phyloP scores from a whole-genome alignment of 2,888 invertebrate genomes.

The Drosophila paranaensis region DNA sequence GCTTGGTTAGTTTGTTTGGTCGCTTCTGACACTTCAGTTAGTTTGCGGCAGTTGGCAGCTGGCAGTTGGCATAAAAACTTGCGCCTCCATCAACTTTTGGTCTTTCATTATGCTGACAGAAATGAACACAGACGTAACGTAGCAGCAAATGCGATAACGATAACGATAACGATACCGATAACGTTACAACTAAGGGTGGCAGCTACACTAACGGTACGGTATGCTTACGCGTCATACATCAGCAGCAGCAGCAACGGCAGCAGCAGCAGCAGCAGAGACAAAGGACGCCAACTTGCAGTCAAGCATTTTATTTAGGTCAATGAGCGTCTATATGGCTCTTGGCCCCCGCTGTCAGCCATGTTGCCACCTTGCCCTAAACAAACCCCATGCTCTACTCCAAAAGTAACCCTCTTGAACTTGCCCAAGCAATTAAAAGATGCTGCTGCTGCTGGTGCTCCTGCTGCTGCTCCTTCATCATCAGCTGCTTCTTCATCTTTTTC shows the following conservation, averaged over 20 bases:
- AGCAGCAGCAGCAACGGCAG: slow-evolving; percentile 12
- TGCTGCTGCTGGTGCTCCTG: slow-evolving; percentile 9
- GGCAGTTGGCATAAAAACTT: slow-evolving; percentile 2
- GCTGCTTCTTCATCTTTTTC: slow-evolving; percentile 6
- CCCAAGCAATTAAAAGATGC: slow-evolving; percentile 43
- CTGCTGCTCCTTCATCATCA: background rate
- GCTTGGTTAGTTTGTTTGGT: background rate
- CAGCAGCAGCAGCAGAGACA: slow-evolving; percentile 22
- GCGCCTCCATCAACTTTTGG: slow-evolving; percentile 9
- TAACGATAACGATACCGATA: slow-evolving; percentile 29
- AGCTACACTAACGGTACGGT: slow-evolving; percentile 16
- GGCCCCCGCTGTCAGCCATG: background rate
- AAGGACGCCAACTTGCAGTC: slow-evolving; percentile 40
- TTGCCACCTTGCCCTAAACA: slow-evolving; percentile 8
- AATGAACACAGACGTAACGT: slow-evolving; percentile 58
- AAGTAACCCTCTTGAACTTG: slow-evolving; percentile 40
- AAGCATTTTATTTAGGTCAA: slow-evolving; percentile 77
- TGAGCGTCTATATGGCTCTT: slow-evolving; percentile 43
- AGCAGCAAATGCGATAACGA: slow-evolving; percentile 65
- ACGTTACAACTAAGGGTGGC: slow-evolving; percentile 11
- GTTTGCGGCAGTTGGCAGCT: slow-evolving; percentile 8
- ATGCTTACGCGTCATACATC: slow-evolving; percentile 32
- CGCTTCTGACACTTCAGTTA: slow-evolving; percentile 9
- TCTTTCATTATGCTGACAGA: slow-evolving; percentile 66
- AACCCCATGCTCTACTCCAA: slow-evolving; percentile 22